These are phyloP conservation scores for Verasper variegatus DNA, from an alignment of 2,113 vertebrate genomes.

Conservation along the genomic window DNA sequence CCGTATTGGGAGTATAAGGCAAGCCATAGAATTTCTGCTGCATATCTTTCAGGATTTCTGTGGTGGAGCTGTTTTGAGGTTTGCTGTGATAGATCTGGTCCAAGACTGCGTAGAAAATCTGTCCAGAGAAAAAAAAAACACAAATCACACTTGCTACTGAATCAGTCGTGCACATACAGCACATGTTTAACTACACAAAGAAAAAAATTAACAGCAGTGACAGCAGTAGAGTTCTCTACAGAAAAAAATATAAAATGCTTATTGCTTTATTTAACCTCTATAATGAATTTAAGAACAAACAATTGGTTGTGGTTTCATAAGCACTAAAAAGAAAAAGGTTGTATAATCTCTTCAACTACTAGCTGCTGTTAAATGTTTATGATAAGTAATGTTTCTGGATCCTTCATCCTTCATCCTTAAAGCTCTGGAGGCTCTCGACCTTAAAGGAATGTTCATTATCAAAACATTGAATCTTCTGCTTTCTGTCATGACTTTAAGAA, in stretches of 20 bases:
- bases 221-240: no score
- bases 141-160: conserved; percentile 11
- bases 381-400: background rate
- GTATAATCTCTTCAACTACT: background rate
- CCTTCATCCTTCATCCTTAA: background rate
- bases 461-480: background rate
- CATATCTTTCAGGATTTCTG: conserved; percentile 91
- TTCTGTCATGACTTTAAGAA: background rate
- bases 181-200: background rate
- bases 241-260: background rate
- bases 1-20: conserved; percentile 91
- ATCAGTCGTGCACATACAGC: background rate
- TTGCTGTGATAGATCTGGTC: conserved; percentile 95
- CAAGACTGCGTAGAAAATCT: conserved; percentile 96
- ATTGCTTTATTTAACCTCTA: background rate
- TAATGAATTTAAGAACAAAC: background rate
- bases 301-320: background rate
- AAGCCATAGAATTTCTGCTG: conserved; percentile 93
- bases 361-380: conserved; percentile 10
- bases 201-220: no score
- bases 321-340: background rate
- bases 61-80: conserved; percentile 89
- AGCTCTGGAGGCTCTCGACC: background rate
- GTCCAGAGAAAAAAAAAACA: conserved; percentile 31
- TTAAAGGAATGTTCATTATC: conserved; percentile 13